A percentile compares a stretch with the other conserved stretches of the same genome.
These are phyloP conservation scores for Oithona nana DNA, from an alignment of 2,888 invertebrate species.

Conservation along the genomic window DNA sequence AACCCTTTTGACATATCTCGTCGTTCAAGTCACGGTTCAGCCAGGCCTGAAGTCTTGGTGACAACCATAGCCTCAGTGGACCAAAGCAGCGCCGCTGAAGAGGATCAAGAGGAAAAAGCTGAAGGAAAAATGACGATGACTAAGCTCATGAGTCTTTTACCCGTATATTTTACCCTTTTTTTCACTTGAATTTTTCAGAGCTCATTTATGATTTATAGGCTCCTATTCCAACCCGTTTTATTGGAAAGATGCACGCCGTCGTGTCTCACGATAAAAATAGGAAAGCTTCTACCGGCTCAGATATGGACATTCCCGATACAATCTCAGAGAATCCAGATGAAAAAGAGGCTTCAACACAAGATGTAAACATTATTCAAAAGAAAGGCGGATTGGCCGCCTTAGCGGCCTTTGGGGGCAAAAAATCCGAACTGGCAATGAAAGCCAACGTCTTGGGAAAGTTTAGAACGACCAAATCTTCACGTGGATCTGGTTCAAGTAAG, in stretches of 20 bases:
- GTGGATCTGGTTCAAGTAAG: not conserved
- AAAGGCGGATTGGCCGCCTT: too few relatives aligned
- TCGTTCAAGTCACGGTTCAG: not conserved
- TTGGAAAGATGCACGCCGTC: constrained; percentile 14
- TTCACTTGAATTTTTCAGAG: not conserved
- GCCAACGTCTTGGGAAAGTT: not conserved
- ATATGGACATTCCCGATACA: not conserved
- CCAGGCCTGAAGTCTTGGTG: not conserved
- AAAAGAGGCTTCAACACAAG: too few relatives aligned
- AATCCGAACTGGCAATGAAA: not conserved
- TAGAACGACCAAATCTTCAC: not conserved
- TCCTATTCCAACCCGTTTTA: constrained; percentile 12
- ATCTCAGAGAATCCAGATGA: not conserved
- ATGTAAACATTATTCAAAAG: too few relatives aligned
- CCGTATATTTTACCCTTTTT: not conserved
- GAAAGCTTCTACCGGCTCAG: not conserved
- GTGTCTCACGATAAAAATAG: not conserved
- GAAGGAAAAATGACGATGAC: not conserved
- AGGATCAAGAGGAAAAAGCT: not conserved
- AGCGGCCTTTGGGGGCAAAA: too few relatives aligned
- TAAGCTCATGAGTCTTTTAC: not conserved
- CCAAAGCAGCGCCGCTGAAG: not conserved
- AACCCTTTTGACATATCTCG: not conserved
- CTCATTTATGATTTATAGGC: too few relatives aligned
- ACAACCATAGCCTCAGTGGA: not conserved